Conservation (phyloP, 2,113 vertebrate species). For the Chaenogobius annularis region DNA sequence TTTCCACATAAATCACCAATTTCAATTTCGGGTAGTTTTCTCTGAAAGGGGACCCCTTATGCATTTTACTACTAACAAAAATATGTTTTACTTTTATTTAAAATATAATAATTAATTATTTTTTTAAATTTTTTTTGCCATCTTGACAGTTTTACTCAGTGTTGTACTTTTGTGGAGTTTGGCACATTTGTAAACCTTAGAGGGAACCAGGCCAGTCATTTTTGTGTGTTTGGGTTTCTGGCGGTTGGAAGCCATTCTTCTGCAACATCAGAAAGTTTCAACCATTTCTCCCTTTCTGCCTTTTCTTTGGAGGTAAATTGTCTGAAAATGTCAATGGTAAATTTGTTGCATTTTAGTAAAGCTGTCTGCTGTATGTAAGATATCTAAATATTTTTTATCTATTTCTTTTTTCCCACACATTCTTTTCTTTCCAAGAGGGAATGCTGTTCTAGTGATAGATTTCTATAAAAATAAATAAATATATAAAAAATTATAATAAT, state of each 20-base stretch:
- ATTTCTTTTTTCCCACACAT: conserved; percentile 55
- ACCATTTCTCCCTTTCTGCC: conserved; percentile 45
- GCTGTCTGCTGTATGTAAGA: conserved; percentile 80
- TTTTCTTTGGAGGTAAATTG: conserved; percentile 61
- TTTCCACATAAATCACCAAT: no score
- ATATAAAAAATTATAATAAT: conserved; percentile 29
- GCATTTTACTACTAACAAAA: background rate
- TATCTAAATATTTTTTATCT: conserved; percentile 71
- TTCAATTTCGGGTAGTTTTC: background rate
- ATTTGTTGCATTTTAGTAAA: conserved; percentile 83
- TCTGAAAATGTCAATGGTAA: conserved; percentile 85
- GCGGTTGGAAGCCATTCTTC: conserved; percentile 41
- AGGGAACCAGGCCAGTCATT: conserved; percentile 35
- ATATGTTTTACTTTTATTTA: background rate
- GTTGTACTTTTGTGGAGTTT: conserved; percentile 58
- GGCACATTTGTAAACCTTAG: conserved; percentile 67
- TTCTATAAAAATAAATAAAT: conserved; percentile 76
- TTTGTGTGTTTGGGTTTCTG: conserved; percentile 50
- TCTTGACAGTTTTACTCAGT: conserved; percentile 13
- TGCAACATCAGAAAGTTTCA: conserved; percentile 30
- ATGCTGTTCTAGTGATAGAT: conserved; percentile 89
- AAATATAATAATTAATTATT: background rate
- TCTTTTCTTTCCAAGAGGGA: conserved; percentile 82
- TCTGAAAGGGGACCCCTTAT: background rate
- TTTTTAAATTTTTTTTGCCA: background rate